Conservation (phyloP, 92 coral and sea anemone species). For the Anthopleura xanthogrammica region DNA sequence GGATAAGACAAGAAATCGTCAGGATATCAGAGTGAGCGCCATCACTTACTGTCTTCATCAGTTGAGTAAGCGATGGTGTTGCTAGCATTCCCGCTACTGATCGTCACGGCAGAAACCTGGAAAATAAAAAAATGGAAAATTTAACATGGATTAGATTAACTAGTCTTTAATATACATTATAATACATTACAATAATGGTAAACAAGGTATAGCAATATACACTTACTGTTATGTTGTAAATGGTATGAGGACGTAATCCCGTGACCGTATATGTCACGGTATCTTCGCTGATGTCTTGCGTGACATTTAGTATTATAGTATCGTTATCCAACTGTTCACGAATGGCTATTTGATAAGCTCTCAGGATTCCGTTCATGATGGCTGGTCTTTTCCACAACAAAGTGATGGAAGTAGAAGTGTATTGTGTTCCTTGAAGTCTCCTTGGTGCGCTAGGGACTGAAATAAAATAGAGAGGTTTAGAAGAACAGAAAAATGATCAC, state of each 20-base stretch:
- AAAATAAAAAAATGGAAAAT: background rate
- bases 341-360: conserved; percentile 27
- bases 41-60: conserved; percentile 30
- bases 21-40: too few species aligned
- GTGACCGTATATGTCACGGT: conserved; percentile 16
- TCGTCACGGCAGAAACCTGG: conserved; percentile 11
- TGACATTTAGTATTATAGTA: conserved; percentile 8
- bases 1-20: too few species aligned
- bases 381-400: conserved; percentile 33
- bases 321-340: conserved; percentile 13
- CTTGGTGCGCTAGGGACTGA: conserved; percentile 42
- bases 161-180: too few species aligned
- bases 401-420: conserved; percentile 21
- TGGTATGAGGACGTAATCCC: conserved; percentile 23
- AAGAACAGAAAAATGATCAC: background rate
- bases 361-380: conserved; percentile 31
- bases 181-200: too few species aligned
- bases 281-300: conserved; percentile 18
- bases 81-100: conserved; percentile 31
- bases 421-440: background rate
- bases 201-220: background rate
- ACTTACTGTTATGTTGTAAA: conserved; percentile 31
- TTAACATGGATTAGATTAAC: background rate
- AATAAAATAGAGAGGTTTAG: background rate
- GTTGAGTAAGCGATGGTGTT: conserved; percentile 10